phyloP scores from a whole-genome alignment of 2,797 vertebrate species.

The Orestias chungarensis region DNA sequence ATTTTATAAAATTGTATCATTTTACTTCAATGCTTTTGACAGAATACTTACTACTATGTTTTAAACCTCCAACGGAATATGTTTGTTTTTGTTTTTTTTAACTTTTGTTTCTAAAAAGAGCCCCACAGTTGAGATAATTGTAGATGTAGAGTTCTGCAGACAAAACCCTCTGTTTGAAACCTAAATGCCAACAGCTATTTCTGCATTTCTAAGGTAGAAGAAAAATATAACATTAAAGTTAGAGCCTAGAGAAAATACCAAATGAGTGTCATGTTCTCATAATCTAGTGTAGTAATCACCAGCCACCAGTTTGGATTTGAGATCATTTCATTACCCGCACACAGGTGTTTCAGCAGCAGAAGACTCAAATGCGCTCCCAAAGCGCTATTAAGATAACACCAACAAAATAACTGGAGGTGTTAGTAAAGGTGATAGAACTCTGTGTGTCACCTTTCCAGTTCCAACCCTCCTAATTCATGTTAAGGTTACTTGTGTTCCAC shows the following conservation, averaged over 20 bases:
- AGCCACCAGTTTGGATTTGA: slow-evolving; percentile 37
- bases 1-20: background rate
- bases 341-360: slow-evolving; percentile 19
- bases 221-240: slow-evolving; percentile 26
- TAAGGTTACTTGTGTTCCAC: slow-evolving; percentile 62
- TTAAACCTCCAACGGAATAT: slow-evolving; percentile 25
- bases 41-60: background rate
- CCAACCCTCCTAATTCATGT: slow-evolving; percentile 56
- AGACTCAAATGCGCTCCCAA: slow-evolving; percentile 35
- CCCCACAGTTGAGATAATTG: slow-evolving; percentile 30
- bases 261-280: slow-evolving; percentile 40
- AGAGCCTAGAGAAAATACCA: slow-evolving; percentile 33
- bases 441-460: slow-evolving; percentile 41
- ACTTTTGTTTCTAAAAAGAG: slow-evolving; percentile 39
- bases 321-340: slow-evolving; percentile 58
- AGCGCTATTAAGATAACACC: slow-evolving; percentile 61
- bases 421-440: slow-evolving; percentile 48
- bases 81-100: slow-evolving; percentile 49
- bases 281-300: slow-evolving; percentile 63
- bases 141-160: slow-evolving; percentile 41
- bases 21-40: background rate
- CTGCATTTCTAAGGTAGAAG: slow-evolving; percentile 30
- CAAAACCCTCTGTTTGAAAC: slow-evolving; percentile 38
- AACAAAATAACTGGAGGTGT: slow-evolving; percentile 48
- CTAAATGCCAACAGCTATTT: slow-evolving; percentile 63